phyloP scores from a whole-genome alignment of 1,140 invertebrate genomes.

The Cylas formicarius region DNA sequence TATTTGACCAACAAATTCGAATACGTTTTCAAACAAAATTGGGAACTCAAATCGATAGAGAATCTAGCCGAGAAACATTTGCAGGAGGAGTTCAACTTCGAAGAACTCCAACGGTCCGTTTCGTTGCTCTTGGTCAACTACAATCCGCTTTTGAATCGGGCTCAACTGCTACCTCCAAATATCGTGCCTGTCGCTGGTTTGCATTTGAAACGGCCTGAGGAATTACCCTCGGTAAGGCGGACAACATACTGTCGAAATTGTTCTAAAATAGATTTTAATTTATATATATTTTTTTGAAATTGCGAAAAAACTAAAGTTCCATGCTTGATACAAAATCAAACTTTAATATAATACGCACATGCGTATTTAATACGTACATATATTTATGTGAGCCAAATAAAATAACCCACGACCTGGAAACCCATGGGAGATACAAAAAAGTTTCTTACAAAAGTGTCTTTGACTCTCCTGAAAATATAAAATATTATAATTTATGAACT shows the following conservation, averaged over 20 bases:
- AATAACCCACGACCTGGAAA: no score
- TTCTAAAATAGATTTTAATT: not conserved
- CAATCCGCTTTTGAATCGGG: slow-evolving; percentile 41
- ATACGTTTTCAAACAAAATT: slow-evolving; percentile 1
- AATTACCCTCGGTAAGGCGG: slow-evolving; percentile 25
- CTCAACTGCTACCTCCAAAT: slow-evolving; percentile 44
- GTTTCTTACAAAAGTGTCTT: no score
- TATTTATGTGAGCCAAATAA: no score
- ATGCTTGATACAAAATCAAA: not conserved
- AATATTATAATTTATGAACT: no score
- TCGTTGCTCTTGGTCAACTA: slow-evolving; percentile 41
- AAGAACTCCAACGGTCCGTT: slow-evolving; percentile 18
- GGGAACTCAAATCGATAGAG: not conserved
- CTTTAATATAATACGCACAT: no score
- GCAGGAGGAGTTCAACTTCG: slow-evolving; percentile 17
- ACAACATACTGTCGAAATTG: not conserved
- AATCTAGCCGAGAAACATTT: slow-evolving; percentile 19
- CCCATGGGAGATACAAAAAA: no score
- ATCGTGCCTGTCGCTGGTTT: slow-evolving; percentile 50
- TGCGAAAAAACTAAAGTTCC: not conserved
- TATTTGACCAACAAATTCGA: slow-evolving; percentile 19
- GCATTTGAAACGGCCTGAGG: slow-evolving; percentile 40
- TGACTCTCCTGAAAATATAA: no score
- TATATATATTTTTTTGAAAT: not conserved
- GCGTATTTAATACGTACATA: no score